Conservation (phyloP, 2,113 vertebrate genomes). For the Lepisosteus oculatus region DNA sequence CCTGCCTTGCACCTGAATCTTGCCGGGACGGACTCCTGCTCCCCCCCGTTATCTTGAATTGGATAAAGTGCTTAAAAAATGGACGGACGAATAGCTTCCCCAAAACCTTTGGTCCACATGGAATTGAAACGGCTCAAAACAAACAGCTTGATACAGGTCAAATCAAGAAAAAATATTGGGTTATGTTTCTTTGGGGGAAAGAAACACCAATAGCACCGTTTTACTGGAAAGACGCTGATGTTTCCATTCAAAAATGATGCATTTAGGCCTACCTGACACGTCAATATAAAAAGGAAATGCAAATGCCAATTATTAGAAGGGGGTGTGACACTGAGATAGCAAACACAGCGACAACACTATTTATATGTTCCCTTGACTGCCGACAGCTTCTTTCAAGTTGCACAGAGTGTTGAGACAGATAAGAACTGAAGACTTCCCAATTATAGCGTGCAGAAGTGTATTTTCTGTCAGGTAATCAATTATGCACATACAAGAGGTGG, state of each 20-base stretch:
- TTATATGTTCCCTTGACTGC: neutral
- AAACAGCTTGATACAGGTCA: neutral
- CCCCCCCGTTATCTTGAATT: too few relatives aligned
- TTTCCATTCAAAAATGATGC: constrained; percentile 6
- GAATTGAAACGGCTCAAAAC: neutral
- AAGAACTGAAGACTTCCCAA: constrained; percentile 13
- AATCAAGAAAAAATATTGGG: too few relatives aligned
- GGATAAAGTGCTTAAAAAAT: too few relatives aligned
- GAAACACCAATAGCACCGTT: too few relatives aligned
- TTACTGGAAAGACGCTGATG: too few relatives aligned
- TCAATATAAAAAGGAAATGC: constrained; percentile 9
- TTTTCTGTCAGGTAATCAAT: constrained; percentile 23
- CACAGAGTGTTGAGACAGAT: neutral
- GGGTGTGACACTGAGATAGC: neutral
- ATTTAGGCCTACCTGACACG: constrained; percentile 9
- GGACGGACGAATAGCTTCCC: too few relatives aligned
- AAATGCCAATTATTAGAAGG: constrained; percentile 16
- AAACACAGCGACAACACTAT: constrained; percentile 10
- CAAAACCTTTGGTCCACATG: neutral
- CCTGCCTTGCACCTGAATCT: too few relatives aligned
- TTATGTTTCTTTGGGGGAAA: too few relatives aligned
- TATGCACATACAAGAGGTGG: constrained; percentile 19
- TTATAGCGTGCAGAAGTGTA: constrained; percentile 15
- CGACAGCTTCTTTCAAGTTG: constrained; percentile 15
- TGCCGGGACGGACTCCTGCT: too few relatives aligned